phyloP scores from a whole-genome alignment of 1,140 invertebrate genomes.

The Leptinotarsa lineolata region DNA sequence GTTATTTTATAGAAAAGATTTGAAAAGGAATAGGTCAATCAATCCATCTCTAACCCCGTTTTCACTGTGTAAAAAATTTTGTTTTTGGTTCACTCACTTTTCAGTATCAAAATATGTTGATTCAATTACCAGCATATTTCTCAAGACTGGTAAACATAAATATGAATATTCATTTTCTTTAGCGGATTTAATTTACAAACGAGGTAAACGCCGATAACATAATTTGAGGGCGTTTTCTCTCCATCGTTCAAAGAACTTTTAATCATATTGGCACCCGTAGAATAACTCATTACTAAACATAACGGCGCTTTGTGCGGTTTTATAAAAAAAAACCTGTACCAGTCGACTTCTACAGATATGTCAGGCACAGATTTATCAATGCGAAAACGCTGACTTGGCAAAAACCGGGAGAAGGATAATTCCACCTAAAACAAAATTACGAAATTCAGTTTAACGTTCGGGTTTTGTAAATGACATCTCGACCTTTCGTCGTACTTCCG shows the following conservation, averaged over 20 bases:
- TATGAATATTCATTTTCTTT: too few species aligned
- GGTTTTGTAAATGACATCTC: slow-evolving; percentile 21
- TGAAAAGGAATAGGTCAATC: too few species aligned
- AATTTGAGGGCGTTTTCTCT: neutral
- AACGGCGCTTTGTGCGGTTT: neutral
- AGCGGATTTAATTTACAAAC: too few species aligned
- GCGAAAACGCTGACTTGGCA: neutral
- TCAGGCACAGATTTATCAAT: slow-evolving; percentile 14
- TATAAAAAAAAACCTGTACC: neutral
- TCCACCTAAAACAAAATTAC: slow-evolving; percentile 9
- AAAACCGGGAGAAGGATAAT: slow-evolving; percentile 4
- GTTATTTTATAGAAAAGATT: too few species aligned
- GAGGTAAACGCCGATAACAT: neutral
- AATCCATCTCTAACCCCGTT: too few species aligned
- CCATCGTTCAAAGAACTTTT: neutral
- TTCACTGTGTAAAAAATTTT: too few species aligned
- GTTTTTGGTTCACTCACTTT: too few species aligned
- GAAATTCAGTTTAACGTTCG: slow-evolving; percentile 19
- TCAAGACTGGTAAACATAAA: too few species aligned
- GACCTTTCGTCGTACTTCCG: slow-evolving; percentile 4
- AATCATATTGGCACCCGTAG: slow-evolving; percentile 2
- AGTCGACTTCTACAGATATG: neutral
- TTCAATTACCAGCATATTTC: too few species aligned
- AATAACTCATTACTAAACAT: slow-evolving; percentile 6
- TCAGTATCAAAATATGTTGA: too few species aligned